Evolutionary conservation across 2,888 invertebrate species (phyloP).

Genomic region (Sminthurinus aureus): DNA sequence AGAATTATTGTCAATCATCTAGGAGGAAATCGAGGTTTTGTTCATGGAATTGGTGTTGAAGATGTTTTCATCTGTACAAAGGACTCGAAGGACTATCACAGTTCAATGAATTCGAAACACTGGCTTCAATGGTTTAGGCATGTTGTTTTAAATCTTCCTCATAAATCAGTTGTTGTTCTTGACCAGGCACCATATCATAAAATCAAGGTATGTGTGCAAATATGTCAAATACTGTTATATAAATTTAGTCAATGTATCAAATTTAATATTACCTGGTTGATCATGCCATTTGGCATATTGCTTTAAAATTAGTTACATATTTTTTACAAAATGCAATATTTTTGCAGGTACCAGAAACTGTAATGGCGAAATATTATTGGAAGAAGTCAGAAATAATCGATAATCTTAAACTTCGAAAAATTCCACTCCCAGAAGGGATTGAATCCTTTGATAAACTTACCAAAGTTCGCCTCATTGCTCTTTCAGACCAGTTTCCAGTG

Average conservation of each 20-base stretch:
- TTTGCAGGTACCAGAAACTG: neutral
- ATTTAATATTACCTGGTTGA: no score
- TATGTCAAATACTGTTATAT: no score
- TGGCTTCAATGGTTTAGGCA: constrained; percentile 21
- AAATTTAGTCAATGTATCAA: no score
- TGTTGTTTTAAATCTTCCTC: constrained; percentile 8
- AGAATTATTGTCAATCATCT: constrained; percentile 34
- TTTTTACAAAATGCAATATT: no score
- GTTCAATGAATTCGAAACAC: constrained; percentile 19
- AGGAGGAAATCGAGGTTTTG: constrained; percentile 26
- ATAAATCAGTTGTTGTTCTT: constrained; percentile 27
- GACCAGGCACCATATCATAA: constrained; percentile 42
- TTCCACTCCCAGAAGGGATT: neutral
- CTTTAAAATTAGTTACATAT: no score
- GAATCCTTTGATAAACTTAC: neutral
- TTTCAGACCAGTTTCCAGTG: neutral
- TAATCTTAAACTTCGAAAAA: neutral
- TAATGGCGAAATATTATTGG: neutral
- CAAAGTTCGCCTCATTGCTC: neutral
- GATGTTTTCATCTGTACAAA: constrained; percentile 34
- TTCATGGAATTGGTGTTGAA: constrained; percentile 14
- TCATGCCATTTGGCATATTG: no score
- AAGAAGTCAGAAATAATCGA: neutral
- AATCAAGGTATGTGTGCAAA: no score
- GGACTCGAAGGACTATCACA: constrained; percentile 32